phyloP scores from a whole-genome alignment of 2,888 invertebrate genomes.

The Melanostoma scalare region DNA sequence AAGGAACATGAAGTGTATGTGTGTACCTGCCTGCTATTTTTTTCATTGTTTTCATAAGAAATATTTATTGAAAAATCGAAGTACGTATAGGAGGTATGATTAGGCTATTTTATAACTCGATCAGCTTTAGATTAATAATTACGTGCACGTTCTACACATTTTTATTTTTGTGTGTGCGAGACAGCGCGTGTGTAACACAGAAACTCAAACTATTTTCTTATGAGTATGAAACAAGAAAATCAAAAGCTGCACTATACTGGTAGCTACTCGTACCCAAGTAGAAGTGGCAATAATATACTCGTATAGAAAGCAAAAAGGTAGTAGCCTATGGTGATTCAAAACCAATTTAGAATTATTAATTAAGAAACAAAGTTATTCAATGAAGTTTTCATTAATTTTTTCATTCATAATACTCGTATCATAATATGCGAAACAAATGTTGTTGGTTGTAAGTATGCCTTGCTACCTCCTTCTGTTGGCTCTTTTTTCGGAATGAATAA shows the following conservation, averaged over 20 bases:
- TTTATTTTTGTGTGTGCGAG: constrained; percentile 2
- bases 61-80: background rate
- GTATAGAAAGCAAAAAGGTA: constrained; percentile 31
- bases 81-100: constrained; percentile 24
- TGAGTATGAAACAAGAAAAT: constrained; percentile 8
- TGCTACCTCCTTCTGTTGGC: too few relatives aligned
- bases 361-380: constrained; percentile 55
- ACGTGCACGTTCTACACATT: constrained; percentile 37
- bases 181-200: background rate
- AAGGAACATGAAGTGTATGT: background rate
- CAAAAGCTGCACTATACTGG: background rate
- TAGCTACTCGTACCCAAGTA: background rate
- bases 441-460: too few relatives aligned
- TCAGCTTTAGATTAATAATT: constrained; percentile 35
- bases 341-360: constrained; percentile 59
- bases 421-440: too few relatives aligned
- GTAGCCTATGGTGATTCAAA: constrained; percentile 37
- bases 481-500: constrained; percentile 40
- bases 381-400: constrained; percentile 32
- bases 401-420: constrained; percentile 45
- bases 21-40: background rate
- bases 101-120: constrained; percentile 51
- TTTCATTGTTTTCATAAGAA: background rate
- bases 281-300: background rate
- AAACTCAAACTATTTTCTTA: background rate